Percentiles rank a stretch among this genome's conserved stretches.
Evolutionary conservation across 2,113 vertebrate species (phyloP).

Genomic region (Neotragus moschatus): DNA sequence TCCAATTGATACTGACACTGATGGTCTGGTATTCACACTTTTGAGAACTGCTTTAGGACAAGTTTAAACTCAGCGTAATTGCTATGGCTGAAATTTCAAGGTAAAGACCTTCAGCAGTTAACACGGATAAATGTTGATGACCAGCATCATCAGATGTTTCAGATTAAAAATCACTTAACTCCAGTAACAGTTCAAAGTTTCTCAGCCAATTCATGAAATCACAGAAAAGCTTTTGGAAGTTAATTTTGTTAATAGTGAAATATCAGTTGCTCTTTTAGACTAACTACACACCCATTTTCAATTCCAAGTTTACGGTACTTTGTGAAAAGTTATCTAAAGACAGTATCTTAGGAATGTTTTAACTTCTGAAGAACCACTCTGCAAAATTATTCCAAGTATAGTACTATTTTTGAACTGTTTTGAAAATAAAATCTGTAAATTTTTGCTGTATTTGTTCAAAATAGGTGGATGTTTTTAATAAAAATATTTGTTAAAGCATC

Average conservation of each 20-base stretch:
- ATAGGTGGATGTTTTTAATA: not conserved
- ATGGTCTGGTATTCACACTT: not conserved
- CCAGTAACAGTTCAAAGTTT: not conserved
- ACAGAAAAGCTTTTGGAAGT: not conserved
- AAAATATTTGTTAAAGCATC: not conserved
- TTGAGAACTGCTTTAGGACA: not conserved
- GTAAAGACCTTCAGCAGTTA: not conserved
- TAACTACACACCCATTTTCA: not conserved
- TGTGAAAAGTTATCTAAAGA: not conserved
- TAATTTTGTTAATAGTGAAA: not conserved
- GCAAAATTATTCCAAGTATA: not conserved
- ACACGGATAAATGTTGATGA: not conserved
- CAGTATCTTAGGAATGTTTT: not conserved
- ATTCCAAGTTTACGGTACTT: not conserved
- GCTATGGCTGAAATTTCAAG: not conserved
- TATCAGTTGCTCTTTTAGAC: not conserved
- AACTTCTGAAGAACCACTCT: not conserved
- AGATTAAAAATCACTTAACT: not conserved
- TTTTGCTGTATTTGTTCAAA: not conserved
- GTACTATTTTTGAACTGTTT: not conserved
- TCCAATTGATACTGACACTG: not conserved
- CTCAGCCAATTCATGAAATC: not conserved
- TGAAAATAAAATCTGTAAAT: not conserved
- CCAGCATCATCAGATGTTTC: not conserved
- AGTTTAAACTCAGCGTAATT: not conserved